Conservation (phyloP, 2,113 vertebrate species). For the Pomatostomus ruficeps region DNA sequence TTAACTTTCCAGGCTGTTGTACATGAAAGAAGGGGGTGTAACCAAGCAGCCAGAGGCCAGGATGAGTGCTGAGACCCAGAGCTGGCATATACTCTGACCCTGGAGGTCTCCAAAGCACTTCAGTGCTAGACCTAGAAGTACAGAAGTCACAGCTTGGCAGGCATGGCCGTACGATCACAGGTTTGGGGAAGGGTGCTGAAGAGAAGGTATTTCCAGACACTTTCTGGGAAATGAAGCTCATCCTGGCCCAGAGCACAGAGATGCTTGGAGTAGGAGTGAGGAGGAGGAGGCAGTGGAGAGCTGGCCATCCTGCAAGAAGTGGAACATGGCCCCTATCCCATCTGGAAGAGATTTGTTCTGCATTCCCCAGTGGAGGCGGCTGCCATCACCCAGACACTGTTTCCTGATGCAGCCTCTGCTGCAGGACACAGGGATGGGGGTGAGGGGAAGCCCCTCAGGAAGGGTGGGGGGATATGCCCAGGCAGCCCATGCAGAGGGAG, state of each 20-base stretch:
- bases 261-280: neutral
- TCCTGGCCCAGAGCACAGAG: neutral
- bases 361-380: slow-evolving; percentile 51
- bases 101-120: neutral
- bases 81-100: neutral
- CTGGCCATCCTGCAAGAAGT: neutral
- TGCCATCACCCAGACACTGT: neutral
- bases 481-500: neutral
- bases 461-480: neutral
- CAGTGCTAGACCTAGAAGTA: neutral
- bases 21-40: neutral
- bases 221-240: neutral
- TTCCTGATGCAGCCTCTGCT: neutral
- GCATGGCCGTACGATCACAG: neutral
- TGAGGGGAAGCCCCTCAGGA: neutral
- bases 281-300: neutral
- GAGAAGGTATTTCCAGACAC: neutral
- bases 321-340: neutral
- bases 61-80: neutral
- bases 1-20: neutral
- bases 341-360: slow-evolving; percentile 77
- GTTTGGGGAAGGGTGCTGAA: neutral
- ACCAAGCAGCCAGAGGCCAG: neutral
- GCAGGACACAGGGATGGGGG: neutral
- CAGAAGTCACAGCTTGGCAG: neutral